Evolutionary conservation across 2,888 invertebrate genomes (phyloP).

Genomic region (Eudemis profundana): DNA sequence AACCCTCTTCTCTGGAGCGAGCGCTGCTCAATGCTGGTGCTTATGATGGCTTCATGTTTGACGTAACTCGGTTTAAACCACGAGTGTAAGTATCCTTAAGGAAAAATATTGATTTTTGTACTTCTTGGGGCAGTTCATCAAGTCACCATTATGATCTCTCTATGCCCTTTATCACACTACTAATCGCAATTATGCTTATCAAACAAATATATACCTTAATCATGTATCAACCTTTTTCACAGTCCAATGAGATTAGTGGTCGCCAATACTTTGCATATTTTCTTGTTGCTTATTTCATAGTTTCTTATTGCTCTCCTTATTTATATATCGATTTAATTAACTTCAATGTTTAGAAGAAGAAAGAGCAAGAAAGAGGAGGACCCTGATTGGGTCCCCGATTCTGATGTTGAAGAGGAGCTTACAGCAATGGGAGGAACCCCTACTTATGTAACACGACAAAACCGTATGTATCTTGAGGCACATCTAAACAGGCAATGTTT

Average conservation of each 20-base stretch:
- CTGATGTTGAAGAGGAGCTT: constrained; percentile 89
- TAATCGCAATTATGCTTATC: no score
- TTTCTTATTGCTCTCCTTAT: background rate
- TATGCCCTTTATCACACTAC: no score
- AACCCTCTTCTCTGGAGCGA: constrained; percentile 82
- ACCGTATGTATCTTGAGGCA: constrained; percentile 57
- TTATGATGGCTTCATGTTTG: constrained; percentile 87
- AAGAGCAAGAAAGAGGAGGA: constrained; percentile 77
- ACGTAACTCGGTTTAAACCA: constrained; percentile 82
- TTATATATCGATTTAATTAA: constrained; percentile 6
- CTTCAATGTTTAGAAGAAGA: constrained; percentile 59
- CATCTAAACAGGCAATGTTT: no score
- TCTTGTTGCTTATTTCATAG: background rate
- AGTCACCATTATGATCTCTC: no score
- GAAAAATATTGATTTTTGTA: no score
- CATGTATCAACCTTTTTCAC: no score
- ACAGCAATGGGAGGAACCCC: constrained; percentile 86
- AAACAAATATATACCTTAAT: no score
- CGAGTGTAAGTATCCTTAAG: constrained; percentile 66
- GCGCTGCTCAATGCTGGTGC: constrained; percentile 87
- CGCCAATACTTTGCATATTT: background rate
- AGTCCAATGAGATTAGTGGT: no score
- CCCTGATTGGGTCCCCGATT: constrained; percentile 86
- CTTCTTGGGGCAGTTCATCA: no score
- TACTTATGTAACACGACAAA: constrained; percentile 65